Percentiles rank a stretch among this genome's conserved stretches.
Conservation (phyloP, 2,113 vertebrate species). For the Phoxinus phoxinus region DNA sequence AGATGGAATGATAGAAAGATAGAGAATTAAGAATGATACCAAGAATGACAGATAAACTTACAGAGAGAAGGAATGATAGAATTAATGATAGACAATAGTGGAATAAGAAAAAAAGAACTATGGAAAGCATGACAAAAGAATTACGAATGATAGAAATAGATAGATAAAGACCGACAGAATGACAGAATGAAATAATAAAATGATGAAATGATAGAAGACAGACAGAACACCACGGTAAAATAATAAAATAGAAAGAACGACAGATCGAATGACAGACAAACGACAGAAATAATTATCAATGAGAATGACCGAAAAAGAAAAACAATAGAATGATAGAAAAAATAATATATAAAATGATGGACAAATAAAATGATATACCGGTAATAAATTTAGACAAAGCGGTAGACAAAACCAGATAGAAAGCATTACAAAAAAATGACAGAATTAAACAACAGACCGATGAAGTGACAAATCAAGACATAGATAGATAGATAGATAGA, state of each 20-base stretch:
- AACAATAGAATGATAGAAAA: neutral
- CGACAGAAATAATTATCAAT: too few species aligned
- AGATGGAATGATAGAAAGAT: slow-evolving; percentile 3
- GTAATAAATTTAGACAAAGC: too few species aligned
- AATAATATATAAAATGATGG: too few species aligned
- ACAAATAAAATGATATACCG: too few species aligned
- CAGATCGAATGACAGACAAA: too few species aligned
- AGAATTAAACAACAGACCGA: too few species aligned
- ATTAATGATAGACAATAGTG: neutral
- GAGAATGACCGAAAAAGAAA: neutral
- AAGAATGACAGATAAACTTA: neutral
- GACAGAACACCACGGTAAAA: too few species aligned
- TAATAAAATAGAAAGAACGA: too few species aligned
- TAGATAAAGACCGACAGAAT: neutral
- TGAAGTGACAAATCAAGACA: too few species aligned
- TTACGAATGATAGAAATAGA: neutral
- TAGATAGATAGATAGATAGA: too few species aligned
- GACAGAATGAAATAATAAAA: neutral
- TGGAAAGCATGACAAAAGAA: neutral
- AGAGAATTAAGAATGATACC: neutral
- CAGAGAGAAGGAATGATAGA: neutral
- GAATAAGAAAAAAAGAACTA: neutral
- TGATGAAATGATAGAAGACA: neutral
- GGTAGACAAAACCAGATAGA: too few species aligned
- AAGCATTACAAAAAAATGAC: too few species aligned